These are phyloP conservation scores for Drosophila asahinai DNA, from an alignment of 1,140 invertebrate species.

Conservation along the genomic window DNA sequence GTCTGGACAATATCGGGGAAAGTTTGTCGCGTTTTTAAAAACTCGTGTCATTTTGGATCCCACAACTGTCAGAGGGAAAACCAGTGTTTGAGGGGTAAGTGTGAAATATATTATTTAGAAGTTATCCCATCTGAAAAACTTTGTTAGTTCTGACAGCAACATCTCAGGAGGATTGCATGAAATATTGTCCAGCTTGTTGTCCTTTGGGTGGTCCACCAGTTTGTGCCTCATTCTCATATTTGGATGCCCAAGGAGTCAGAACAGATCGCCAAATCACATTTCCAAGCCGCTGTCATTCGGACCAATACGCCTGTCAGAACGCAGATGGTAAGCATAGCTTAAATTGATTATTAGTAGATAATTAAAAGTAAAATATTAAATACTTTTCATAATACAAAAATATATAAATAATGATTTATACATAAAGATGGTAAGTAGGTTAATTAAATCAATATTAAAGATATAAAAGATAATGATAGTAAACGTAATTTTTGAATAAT, in stretches of 20 bases:
- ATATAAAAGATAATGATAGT: too few species aligned
- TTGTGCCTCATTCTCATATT: conserved; percentile 13
- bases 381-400: background rate
- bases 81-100: conserved; percentile 3
- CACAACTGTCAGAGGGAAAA: conserved; percentile 25
- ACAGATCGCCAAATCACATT: conserved; percentile 9
- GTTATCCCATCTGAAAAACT: background rate
- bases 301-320: conserved; percentile 10
- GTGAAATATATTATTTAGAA: too few species aligned
- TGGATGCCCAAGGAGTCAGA: conserved; percentile 3
- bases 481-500: background rate
- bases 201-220: background rate
- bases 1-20: conserved; percentile 6
- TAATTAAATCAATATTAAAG: too few species aligned
- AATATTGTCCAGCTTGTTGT: conserved; percentile 8
- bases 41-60: conserved; percentile 1
- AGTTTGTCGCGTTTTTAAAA: conserved; percentile 22
- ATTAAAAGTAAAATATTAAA: background rate
- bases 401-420: too few species aligned
- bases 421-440: too few species aligned
- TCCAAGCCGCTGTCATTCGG: background rate
- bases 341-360: background rate
- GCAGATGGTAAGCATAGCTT: background rate
- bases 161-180: background rate
- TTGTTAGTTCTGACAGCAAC: background rate